These are phyloP conservation scores for Callocephalon fimbriatum DNA, from an alignment of 2,113 vertebrate species.

Conservation along the genomic window DNA sequence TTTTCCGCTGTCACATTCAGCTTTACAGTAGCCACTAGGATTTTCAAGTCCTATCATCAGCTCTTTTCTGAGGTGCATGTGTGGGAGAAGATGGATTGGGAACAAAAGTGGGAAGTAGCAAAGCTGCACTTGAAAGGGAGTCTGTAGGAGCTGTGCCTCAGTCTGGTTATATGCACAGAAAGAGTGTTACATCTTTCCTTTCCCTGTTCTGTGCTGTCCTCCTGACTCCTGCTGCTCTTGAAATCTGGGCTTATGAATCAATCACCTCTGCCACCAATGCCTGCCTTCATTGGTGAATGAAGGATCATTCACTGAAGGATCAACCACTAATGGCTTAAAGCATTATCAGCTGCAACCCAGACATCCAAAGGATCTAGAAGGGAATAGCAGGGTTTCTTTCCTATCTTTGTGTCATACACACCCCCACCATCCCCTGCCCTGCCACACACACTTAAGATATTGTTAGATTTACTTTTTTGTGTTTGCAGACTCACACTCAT, in stretches of 20 bases:
- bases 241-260: not conserved
- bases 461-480: not conserved
- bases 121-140: not conserved
- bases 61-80: accelerated
- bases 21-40: not conserved
- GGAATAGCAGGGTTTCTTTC: not conserved
- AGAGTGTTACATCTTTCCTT: not conserved
- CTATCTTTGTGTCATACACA: not conserved
- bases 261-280: not conserved
- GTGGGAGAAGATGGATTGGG: not conserved
- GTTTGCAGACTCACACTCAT: not conserved
- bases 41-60: not conserved
- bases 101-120: not conserved
- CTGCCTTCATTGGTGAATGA: not conserved
- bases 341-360: not conserved
- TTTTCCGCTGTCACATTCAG: not conserved
- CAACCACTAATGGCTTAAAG: not conserved
- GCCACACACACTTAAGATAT: not conserved
- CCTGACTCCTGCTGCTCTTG: not conserved
- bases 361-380: not conserved
- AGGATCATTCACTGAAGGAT: not conserved
- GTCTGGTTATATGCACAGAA: not conserved
- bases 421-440: accelerated
- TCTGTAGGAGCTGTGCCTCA: not conserved
- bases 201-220: not conserved